Conservation (phyloP, 2,797 vertebrate species). For the Rhinoraja longicauda region DNA sequence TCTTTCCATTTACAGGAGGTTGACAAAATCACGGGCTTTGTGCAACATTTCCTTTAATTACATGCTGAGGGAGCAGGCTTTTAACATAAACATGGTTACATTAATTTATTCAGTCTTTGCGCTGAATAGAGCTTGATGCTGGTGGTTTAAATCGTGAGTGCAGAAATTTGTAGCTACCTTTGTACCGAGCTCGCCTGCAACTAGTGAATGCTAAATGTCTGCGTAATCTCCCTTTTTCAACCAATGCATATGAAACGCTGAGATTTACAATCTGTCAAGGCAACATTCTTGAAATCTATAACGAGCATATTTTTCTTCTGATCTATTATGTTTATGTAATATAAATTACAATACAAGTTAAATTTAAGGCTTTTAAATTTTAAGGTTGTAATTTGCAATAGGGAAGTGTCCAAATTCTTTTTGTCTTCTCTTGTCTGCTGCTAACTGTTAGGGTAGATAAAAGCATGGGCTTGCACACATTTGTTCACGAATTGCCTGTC, state of each 20-base stretch:
- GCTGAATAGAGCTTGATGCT: conserved; percentile 83
- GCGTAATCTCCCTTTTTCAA: conserved; percentile 50
- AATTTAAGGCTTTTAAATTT: conserved; percentile 1
- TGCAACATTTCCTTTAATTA: conserved; percentile 91
- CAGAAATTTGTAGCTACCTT: conserved; percentile 62
- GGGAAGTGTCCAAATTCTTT: background rate
- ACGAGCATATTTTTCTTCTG: conserved; percentile 39
- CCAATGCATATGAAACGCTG: conserved; percentile 39
- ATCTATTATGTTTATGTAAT: background rate
- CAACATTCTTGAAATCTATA: background rate
- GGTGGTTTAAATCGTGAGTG: conserved; percentile 77
- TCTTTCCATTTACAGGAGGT: conserved; percentile 96
- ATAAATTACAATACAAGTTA: background rate
- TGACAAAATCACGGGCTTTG: conserved; percentile 94
- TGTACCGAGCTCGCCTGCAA: conserved; percentile 54
- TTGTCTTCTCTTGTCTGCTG: background rate
- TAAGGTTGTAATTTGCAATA: background rate
- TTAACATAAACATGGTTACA: conserved; percentile 92
- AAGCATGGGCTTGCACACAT: background rate
- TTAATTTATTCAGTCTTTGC: conserved; percentile 80
- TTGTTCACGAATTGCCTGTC: background rate
- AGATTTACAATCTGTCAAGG: background rate
- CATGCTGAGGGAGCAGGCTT: conserved; percentile 74
- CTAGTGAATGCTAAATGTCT: conserved; percentile 42
- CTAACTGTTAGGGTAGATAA: background rate